Base-by-base conservation (phyloP, 2,113 vertebrate genomes). In the Erythrocercus mccallii region DNA sequence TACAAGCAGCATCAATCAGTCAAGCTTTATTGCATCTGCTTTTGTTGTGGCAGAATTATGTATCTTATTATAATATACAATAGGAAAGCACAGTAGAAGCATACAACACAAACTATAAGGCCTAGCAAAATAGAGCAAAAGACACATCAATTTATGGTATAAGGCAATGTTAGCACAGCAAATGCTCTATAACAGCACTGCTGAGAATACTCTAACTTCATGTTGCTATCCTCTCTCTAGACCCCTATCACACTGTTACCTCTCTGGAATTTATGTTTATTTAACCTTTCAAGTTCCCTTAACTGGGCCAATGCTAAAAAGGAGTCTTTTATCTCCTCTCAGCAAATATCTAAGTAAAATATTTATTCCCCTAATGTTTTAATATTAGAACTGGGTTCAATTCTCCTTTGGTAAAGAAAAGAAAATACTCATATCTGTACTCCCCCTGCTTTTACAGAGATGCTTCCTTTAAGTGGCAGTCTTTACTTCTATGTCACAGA, bases 21-120 rank as follows among this genome's bases (percentile, higher is more conserved):
- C 65, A 91, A 71, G 58, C 48, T 81, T 93, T 91, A 84, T 54
- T 85, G 48, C 54, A 56, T 91, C 56, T 81, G 61, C 71, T 92
- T 90, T 92, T 86, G 19, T 83, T 81, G 77, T 42, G 66, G 48
- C 40, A 87, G 57, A 79, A 92, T 85, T 90, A 80, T 86, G 48
- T 58, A 69, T 64, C 66, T 93, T 93, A 92, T 80, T 80, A 95
- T 81, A 92, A 89, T 66, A 88, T 37, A 74, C 60, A 91, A 37
- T 7, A 72, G 51, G n/a, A 91, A 88, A 92, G 77, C 31, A 51
- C 56, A 89, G 45, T 88, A 42, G 76, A 94, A 88, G 11, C 35
- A 62, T 54, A 65, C 47, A 92, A 80, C 47, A 76, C 37, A 92
- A 82, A 87, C 37, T 37, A 83, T 66, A 92, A 81, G 72, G 56